These are phyloP conservation scores for Fopius arisanus DNA, from an alignment of 1,140 invertebrate species.

Conservation along the genomic window DNA sequence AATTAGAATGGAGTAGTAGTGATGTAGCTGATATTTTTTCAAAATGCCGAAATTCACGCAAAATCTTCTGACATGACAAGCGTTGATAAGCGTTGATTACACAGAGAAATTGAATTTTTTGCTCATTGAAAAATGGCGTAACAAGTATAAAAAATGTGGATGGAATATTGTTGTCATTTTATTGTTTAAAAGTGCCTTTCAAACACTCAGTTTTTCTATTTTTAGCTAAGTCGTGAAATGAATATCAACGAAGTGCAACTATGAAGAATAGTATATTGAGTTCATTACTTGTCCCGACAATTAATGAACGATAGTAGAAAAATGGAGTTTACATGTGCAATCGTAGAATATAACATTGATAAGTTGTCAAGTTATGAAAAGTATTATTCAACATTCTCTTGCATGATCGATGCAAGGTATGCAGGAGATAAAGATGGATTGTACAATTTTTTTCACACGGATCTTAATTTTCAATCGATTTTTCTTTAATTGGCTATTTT, in stretches of 20 bases:
- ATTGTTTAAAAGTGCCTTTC: slow-evolving; percentile 30
- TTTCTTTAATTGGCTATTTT: neutral
- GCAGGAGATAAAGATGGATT: neutral
- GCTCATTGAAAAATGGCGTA: neutral
- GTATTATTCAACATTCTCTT: neutral
- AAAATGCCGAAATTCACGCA: no score
- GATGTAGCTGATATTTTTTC: no score
- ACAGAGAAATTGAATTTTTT: neutral
- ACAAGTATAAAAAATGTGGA: neutral
- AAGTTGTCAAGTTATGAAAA: neutral
- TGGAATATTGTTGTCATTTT: slow-evolving; percentile 25
- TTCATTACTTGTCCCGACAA: neutral
- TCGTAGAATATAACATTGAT: neutral
- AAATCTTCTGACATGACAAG: neutral
- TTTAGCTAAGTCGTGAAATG: neutral
- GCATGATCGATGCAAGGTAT: neutral
- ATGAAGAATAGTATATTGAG: neutral
- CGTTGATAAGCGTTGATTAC: neutral
- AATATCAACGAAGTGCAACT: slow-evolving; percentile 13
- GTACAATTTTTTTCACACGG: neutral
- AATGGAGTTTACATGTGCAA: neutral
- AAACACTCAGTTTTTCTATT: slow-evolving; percentile 7
- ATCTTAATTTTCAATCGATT: no score
- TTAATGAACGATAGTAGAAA: neutral
- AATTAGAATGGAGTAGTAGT: neutral